Evolutionary conservation across 2,888 invertebrate genomes (phyloP), one percentile per base, ranked within the genome.

Genomic region (Julus scandinavius): DNA sequence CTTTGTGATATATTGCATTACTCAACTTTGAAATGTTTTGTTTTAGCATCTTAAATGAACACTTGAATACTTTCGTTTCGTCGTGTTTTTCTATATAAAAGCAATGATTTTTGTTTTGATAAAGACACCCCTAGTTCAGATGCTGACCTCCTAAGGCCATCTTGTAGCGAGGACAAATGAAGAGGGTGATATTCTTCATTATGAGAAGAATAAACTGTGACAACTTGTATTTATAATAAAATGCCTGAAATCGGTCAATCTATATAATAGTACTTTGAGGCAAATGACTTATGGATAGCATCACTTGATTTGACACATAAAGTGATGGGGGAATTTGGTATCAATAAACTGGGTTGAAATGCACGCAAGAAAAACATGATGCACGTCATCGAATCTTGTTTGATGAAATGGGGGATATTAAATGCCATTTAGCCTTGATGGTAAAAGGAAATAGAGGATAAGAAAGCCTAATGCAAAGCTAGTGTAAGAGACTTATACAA

Each of bases 301-400:
- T 80, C 80, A 80, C 80, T 80, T 80, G 80, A 80, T 80, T 80
- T 80, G 80, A 80, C 38, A 15, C 38, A 38, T 38, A 80, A 63
- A 63, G 80, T 80, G 38, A 80, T 80, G 80, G 80, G 80, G 38
- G 80, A 72, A 80, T 80, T 80, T 80, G 11, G 80, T 80, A 80
- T 80, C 80, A 80, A 38, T 80, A 80, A 80, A 38, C 38, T 38
- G 38, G 1, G 80, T 29, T 7, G 80, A 80, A 38, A 38, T 80
- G 80, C 38, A 72, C 72, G 72, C 72, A 29, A 20, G 72, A 20
- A 72, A 80, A 80, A 80, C 38, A 80, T 15, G 38, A 80, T 80
- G 38, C 13, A 13, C 13, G 9, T 80, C 80, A 38, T 2, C 80
- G 11, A 38, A 38, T 38, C 80, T 2, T 38, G 13, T 38, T 80